Evolutionary conservation across 2,888 invertebrate species (phyloP), one percentile per base, ranked within the genome.

Genomic region (Euplexia lucipara): DNA sequence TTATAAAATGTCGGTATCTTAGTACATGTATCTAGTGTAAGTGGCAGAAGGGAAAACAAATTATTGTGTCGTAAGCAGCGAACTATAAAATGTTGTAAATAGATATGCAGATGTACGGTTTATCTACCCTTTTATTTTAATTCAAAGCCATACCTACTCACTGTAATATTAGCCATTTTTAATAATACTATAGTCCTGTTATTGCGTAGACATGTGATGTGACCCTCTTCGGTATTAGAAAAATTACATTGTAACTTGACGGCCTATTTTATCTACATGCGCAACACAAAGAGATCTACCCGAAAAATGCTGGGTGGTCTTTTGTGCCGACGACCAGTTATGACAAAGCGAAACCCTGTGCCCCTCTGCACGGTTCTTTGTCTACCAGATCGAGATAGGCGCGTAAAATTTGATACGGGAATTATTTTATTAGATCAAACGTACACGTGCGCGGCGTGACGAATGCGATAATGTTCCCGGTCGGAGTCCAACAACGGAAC

Each of bases 321-420:
- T 92, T 93, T 94, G 92, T 93, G 86, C 84, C 74, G 85, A 81
- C 88, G 90, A 93, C 93, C 92, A 93, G 94, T 95, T 92, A 91
- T 91, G 89, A 94, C 93, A 94, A 94, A 93, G 92, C 91, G 91
- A 87, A 89, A 90, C 92, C 91, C 88, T 87, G 88, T 88, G 90
- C 90, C 91, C 90, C 88, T 88, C 87, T 79, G 83, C 83, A 79
- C 79, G 73, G 85, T 60, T 84, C 92, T 94, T 94, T 95, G 94
- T 95, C 93, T 94, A 90, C 90, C 88, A 92, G 90, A 94, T 94
- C 95, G 90, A 92, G 95, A 94, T 95, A 95, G 91, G 90, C 91
- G 94, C 90, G 92, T 93, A 92, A 91, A 94, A 95, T 95, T 95
- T 91, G 94, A 95, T 94, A 94, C 95, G 94, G 94, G 94, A 94